These are phyloP conservation scores for Archips xylosteana DNA, from an alignment of 2,888 invertebrate species.

Conservation along the genomic window DNA sequence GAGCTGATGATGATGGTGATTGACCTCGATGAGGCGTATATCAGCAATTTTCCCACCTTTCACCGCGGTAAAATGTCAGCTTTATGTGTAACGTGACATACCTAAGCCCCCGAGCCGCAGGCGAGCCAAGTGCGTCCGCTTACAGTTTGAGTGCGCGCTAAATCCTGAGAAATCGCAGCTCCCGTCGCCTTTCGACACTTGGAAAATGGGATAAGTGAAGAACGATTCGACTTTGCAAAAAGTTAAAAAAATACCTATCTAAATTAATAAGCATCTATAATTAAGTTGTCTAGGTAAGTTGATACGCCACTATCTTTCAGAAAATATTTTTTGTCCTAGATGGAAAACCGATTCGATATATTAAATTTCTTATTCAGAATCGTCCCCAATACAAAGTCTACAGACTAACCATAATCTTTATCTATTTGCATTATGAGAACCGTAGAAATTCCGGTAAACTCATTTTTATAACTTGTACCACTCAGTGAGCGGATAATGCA, in stretches of 20 bases:
- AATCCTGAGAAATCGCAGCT: slow-evolving; percentile 42
- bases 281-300: too few species aligned
- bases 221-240: neutral
- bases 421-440: too few species aligned
- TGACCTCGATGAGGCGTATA: neutral
- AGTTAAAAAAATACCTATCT: too few species aligned
- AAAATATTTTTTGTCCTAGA: too few species aligned
- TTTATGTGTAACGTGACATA: slow-evolving; percentile 7
- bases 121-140: slow-evolving; percentile 34
- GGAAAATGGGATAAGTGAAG: slow-evolving; percentile 18
- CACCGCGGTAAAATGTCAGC: slow-evolving; percentile 11
- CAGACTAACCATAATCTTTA: too few species aligned
- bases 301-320: too few species aligned
- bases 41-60: slow-evolving; percentile 3
- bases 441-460: too few species aligned
- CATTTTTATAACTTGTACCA: slow-evolving; percentile 25
- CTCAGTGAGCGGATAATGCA: slow-evolving; percentile 39
- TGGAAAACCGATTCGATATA: too few species aligned
- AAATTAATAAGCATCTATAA: too few species aligned
- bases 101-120: slow-evolving; percentile 28
- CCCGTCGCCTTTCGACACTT: slow-evolving; percentile 41
- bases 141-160: slow-evolving; percentile 38
- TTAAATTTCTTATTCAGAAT: too few species aligned
- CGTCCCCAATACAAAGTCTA: too few species aligned
- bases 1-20: neutral